Percentiles rank a stretch among this genome's conserved stretches.
Conservation (phyloP, 2,888 invertebrate genomes). For the Pristionchus japonicus region DNA sequence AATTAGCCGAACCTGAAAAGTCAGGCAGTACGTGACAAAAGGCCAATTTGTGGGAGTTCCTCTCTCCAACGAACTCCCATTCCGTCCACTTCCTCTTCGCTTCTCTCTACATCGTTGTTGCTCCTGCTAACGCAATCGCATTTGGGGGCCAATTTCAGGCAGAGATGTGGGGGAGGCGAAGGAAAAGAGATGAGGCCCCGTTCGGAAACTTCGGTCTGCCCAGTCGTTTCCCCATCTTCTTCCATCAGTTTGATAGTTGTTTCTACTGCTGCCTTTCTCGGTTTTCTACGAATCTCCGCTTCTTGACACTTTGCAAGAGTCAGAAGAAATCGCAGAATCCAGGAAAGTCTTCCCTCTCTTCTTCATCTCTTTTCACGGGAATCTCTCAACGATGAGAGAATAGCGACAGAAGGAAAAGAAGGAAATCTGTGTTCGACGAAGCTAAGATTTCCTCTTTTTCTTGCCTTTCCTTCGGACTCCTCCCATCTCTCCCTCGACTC, state of each 20-base stretch:
- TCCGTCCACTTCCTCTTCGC: background rate
- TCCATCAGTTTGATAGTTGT: background rate
- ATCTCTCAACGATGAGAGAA: constrained; percentile 27
- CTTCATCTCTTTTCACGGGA: background rate
- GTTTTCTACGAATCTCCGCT: background rate
- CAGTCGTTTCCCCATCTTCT: background rate
- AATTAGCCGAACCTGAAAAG: no score
- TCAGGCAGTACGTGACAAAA: no score
- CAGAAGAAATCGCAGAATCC: background rate
- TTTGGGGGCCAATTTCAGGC: constrained; percentile 6
- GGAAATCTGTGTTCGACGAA: background rate
- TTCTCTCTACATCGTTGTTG: constrained; percentile 6
- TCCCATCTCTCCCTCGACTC: background rate
- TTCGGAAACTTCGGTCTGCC: background rate
- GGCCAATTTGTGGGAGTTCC: no score
- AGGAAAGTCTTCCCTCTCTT: background rate
- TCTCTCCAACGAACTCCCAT: no score
- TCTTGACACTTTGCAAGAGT: background rate
- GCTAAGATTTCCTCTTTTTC: background rate
- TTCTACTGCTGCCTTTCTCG: background rate
- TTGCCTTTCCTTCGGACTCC: background rate
- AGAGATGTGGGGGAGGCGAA: background rate
- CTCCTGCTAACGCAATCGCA: background rate
- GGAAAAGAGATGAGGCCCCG: background rate
- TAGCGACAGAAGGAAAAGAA: background rate